Percentiles rank a stretch among this genome's conserved stretches.
phyloP scores from a whole-genome alignment of 2,888 invertebrate genomes.

The Volucella inanis region DNA sequence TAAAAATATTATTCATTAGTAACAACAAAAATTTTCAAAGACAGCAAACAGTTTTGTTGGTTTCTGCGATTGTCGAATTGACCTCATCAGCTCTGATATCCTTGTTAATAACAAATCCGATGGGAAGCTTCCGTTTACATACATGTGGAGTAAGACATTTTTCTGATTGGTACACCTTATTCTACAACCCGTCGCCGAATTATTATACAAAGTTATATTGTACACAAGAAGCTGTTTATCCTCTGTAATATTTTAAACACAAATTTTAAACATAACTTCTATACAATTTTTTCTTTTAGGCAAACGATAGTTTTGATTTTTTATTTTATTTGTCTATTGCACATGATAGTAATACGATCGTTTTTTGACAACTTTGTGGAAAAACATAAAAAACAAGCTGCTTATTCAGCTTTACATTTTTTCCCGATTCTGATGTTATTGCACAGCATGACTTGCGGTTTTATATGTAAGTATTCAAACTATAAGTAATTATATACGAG shows the following conservation, averaged over 20 bases:
- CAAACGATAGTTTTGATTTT: slow-evolving; percentile 96
- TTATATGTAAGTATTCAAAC: slow-evolving; percentile 89
- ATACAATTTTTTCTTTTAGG: slow-evolving; percentile 85
- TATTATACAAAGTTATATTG: slow-evolving; percentile 95
- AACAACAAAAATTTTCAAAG: slow-evolving; percentile 85
- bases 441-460: slow-evolving; percentile 94
- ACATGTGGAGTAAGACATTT: slow-evolving; percentile 92
- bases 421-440: slow-evolving; percentile 93
- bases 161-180: slow-evolving; percentile 98
- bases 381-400: slow-evolving; percentile 90
- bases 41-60: slow-evolving; percentile 89
- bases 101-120: slow-evolving; percentile 91
- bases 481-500: too few species aligned
- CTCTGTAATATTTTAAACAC: slow-evolving; percentile 88
- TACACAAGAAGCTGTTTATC: slow-evolving; percentile 98
- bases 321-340: slow-evolving; percentile 91
- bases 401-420: slow-evolving; percentile 97
- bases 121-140: slow-evolving; percentile 89
- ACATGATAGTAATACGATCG: slow-evolving; percentile 91
- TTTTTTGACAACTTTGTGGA: slow-evolving; percentile 87
- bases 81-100: slow-evolving; percentile 89
- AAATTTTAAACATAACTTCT: slow-evolving; percentile 5
- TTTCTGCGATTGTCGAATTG: slow-evolving; percentile 93
- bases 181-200: slow-evolving; percentile 96
- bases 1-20: background rate